phyloP scores from a whole-genome alignment of 1,140 invertebrate genomes.

The Lasaia peninsularis region DNA sequence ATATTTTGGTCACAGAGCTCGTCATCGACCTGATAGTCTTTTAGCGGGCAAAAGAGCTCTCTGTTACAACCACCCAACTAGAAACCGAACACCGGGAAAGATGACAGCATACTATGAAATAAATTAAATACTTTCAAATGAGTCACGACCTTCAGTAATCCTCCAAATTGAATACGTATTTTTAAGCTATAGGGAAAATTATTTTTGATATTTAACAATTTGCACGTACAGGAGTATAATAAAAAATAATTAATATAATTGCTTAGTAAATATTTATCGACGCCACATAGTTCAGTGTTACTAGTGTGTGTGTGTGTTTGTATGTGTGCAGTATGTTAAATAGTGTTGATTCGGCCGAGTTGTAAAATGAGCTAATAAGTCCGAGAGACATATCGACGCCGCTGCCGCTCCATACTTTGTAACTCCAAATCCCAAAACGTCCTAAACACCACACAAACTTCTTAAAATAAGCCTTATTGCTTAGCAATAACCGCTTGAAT shows the following conservation, averaged over 20 bases:
- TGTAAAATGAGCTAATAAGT: conserved; percentile 65
- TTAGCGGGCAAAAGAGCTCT: too few relatives aligned
- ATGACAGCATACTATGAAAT: too few relatives aligned
- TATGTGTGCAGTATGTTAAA: conserved; percentile 18
- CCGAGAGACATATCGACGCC: conserved; percentile 69
- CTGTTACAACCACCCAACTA: too few relatives aligned
- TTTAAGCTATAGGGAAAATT: too few relatives aligned
- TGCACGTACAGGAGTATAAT: too few relatives aligned
- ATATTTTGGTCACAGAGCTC: too few relatives aligned
- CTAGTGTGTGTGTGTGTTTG: conserved; percentile 20
- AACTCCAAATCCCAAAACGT: conserved; percentile 25
- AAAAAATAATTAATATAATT: conserved; percentile 6
- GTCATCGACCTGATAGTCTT: too few relatives aligned
- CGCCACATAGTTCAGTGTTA: conserved; percentile 14
- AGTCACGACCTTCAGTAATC: too few relatives aligned
- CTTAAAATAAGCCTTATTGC: conserved; percentile 23
- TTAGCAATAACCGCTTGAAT: conserved; percentile 25
- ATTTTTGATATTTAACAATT: too few relatives aligned
- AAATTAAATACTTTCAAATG: too few relatives aligned
- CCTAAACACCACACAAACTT: conserved; percentile 24
- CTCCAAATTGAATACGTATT: too few relatives aligned
- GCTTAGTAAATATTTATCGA: conserved; percentile 17
- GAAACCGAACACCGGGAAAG: too few relatives aligned
- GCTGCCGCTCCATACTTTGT: conserved; percentile 49
- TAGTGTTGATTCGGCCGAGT: conserved; percentile 46